Base-by-base conservation (phyloP, 2,797 vertebrate genomes). In the Eulemur rubriventer region DNA sequence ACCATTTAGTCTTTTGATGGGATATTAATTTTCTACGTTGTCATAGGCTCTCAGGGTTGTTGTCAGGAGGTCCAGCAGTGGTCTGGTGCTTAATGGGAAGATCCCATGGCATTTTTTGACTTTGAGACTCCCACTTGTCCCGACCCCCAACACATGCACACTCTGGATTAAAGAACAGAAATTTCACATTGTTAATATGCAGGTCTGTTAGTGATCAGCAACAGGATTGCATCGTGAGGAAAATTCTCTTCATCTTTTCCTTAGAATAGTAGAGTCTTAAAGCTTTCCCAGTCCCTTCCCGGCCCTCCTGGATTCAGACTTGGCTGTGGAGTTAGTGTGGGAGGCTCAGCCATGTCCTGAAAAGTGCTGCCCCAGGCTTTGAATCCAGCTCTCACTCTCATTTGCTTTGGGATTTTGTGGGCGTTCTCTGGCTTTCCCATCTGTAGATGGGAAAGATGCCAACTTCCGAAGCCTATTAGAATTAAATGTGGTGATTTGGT, bases 141-240 rank as follows among this genome's bases (percentile, higher is more conserved):
- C 8, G 59, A n/a, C 33, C 17, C 14, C 14, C 18, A 72, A 38
- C 35, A 78, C 26, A 50, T 5, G 0, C 28, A 52, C 50, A 78
- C 12, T 28, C 18, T 73, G 22, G 55, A 20, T 73, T 61, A 67
- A 96, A 81, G 80, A 89, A 70, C 46, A 91, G 59, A 87, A 82
- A 22, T 88, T 87, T 73, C 22, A 30, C 11, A 20, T 87, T 96
- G 55, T 94, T 79, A 75, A 90, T 65, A 61, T 75, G 55, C 50
- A 59, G 72, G 20, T 96, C 86, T 96, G 82, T 96, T 89, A 95
- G 59, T 96, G 88, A 91, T 79, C 93, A 96, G 59, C 33, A 87
- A 50, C 7, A 38, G 73, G 63, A 89, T 94, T 96, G 76, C 85
- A 76, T 96, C 90, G 94, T 78, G 72, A 89, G 73, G 92, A 97